These are phyloP conservation scores for Xanthostigma xanthostigma DNA, from an alignment of 2,888 invertebrate species.

Conservation along the genomic window DNA sequence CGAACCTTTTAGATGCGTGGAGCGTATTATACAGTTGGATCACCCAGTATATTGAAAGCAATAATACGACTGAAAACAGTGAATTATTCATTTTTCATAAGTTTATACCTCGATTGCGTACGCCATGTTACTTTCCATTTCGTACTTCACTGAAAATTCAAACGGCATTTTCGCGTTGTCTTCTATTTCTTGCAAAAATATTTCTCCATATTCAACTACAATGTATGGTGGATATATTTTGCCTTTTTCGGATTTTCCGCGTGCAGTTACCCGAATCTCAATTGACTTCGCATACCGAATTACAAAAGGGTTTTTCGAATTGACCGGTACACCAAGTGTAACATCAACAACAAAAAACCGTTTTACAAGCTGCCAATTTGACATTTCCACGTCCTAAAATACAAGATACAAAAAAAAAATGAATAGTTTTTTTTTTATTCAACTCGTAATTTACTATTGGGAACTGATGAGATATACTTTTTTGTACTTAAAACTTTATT, in stretches of 20 bases:
- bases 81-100: not conserved
- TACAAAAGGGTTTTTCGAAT: slow-evolving; percentile 16
- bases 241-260: slow-evolving; percentile 30
- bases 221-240: slow-evolving; percentile 45
- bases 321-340: slow-evolving; percentile 26
- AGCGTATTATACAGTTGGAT: not conserved
- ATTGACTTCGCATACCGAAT: slow-evolving; percentile 27
- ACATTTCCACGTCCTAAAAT: slow-evolving; percentile 30
- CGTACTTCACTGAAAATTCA: slow-evolving; percentile 28
- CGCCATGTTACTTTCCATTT: slow-evolving; percentile 24
- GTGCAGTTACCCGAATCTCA: slow-evolving; percentile 22
- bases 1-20: too few relatives aligned
- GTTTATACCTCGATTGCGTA: slow-evolving; percentile 27
- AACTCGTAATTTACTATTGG: too few relatives aligned
- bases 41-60: not conserved
- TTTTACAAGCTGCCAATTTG: slow-evolving; percentile 47
- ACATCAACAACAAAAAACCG: slow-evolving; percentile 55
- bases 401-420: too few relatives aligned
- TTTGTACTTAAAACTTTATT: too few relatives aligned
- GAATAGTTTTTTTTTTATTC: too few relatives aligned
- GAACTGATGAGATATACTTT: too few relatives aligned
- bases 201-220: slow-evolving; percentile 38
- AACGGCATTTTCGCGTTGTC: slow-evolving; percentile 23
- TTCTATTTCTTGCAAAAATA: slow-evolving; percentile 27
- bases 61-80: not conserved